Conservation (phyloP, 2,797 vertebrate species). For the Thunnus albacares region DNA sequence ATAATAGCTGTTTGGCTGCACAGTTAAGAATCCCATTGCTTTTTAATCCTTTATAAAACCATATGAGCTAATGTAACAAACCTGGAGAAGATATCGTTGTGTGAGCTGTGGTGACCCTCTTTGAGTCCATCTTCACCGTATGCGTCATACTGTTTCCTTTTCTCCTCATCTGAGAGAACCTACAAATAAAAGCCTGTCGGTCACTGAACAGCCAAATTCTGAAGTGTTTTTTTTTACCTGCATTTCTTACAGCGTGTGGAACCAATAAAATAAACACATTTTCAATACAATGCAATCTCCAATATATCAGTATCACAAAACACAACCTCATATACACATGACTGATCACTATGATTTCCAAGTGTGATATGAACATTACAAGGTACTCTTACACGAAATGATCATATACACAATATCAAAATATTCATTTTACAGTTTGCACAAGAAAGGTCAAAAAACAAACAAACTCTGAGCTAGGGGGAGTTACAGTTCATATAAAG, state of each 20-base stretch:
- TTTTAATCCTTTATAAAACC: not conserved
- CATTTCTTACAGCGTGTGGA: not conserved
- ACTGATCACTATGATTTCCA: not conserved
- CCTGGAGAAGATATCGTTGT: slow-evolving; percentile 99
- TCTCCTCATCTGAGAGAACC: slow-evolving; percentile 98
- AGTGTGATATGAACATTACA: slow-evolving; percentile 5
- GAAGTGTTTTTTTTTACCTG: not conserved
- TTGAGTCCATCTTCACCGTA: slow-evolving; percentile 98
- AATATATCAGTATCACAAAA: not conserved
- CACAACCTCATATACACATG: not conserved
- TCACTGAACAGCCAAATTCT: not conserved
- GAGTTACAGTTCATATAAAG: too few relatives aligned
- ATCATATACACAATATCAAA: too few relatives aligned
- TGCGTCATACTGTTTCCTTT: slow-evolving; percentile 96
- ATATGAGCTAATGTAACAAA: slow-evolving; percentile 70
- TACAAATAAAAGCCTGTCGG: slow-evolving; percentile 63
- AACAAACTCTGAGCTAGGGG: too few relatives aligned
- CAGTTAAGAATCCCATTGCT: not conserved
- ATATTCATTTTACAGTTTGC: too few relatives aligned
- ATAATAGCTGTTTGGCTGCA: not conserved
- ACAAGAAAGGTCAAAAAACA: too few relatives aligned
- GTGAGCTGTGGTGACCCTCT: slow-evolving; percentile 96
- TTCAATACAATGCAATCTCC: not conserved
- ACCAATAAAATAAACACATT: not conserved
- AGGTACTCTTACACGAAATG: too few relatives aligned